These are phyloP conservation scores for Sceliomorpha sp. DNA, from an alignment of 2,888 invertebrate genomes.

Conservation along the genomic window DNA sequence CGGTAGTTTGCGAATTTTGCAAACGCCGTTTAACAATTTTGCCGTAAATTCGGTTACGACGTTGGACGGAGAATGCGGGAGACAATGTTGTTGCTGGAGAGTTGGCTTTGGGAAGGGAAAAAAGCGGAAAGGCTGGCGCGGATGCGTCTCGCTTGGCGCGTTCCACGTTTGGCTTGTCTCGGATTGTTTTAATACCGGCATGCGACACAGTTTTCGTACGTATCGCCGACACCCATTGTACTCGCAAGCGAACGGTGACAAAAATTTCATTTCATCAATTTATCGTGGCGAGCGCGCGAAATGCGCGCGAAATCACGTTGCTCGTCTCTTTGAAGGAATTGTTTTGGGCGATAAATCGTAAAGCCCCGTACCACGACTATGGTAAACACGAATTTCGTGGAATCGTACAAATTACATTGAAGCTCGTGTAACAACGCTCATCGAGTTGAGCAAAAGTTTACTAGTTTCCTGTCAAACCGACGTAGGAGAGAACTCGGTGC, in stretches of 20 bases:
- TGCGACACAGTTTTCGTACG: constrained; percentile 30
- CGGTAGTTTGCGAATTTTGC: constrained; percentile 67
- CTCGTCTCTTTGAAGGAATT: no score
- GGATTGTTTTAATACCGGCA: constrained; percentile 54
- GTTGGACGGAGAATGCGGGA: constrained; percentile 45
- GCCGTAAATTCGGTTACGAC: constrained; percentile 62
- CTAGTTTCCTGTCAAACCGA: constrained; percentile 58
- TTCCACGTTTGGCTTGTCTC: constrained; percentile 56
- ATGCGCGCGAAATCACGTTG: no score
- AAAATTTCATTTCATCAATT: constrained; percentile 34
- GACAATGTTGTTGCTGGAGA: constrained; percentile 47
- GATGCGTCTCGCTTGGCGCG: constrained; percentile 48
- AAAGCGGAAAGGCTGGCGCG: constrained; percentile 39
- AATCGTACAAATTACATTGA: constrained; percentile 43
- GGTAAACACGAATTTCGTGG: constrained; percentile 21
- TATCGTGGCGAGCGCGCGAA: no score
- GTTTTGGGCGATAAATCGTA: constrained; percentile 1
- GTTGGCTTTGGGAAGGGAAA: constrained; percentile 32
- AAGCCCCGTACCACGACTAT: constrained; percentile 15
- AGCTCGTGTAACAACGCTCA: constrained; percentile 42
- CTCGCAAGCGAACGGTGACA: constrained; percentile 19
- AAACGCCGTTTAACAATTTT: constrained; percentile 70
- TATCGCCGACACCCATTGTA: constrained; percentile 35
- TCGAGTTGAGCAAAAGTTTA: constrained; percentile 55
- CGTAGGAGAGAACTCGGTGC: constrained; percentile 45